Percentiles rank a stretch among this genome's conserved stretches.
Evolutionary conservation across 2,888 invertebrate species (phyloP).

Genomic region (Pelosia muscerda): DNA sequence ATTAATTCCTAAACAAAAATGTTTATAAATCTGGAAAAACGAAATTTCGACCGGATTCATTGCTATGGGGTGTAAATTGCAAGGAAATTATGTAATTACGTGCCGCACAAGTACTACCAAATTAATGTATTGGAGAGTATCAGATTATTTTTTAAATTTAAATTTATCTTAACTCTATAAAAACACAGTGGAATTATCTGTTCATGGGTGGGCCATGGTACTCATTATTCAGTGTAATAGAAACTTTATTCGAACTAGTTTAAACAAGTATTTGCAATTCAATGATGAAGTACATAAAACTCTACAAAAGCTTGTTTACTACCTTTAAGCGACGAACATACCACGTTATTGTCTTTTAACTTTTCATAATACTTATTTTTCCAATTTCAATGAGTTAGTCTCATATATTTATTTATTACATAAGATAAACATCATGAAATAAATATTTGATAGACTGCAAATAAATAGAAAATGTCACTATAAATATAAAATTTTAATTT

Average conservation of each 20-base stretch:
- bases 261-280: too few species aligned
- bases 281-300: not conserved
- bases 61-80: too few species aligned
- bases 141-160: too few species aligned
- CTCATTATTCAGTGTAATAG: not conserved
- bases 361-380: slow-evolving; percentile 3
- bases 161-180: not conserved
- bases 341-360: not conserved
- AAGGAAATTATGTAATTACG: too few species aligned
- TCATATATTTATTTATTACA: not conserved
- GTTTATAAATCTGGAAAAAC: too few species aligned
- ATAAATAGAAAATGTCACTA: slow-evolving; percentile 31
- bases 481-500: slow-evolving; percentile 42
- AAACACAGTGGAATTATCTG: not conserved
- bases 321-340: not conserved
- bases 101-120: too few species aligned
- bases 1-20: too few species aligned
- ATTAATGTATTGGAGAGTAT: too few species aligned
- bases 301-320: not conserved
- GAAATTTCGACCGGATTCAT: too few species aligned
- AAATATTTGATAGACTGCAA: slow-evolving; percentile 22
- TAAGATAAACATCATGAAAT: slow-evolving; percentile 28
- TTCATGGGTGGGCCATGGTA: too few species aligned
- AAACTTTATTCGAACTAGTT: too few species aligned
- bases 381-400: slow-evolving; percentile 15